Evolutionary conservation across 2,888 invertebrate species (phyloP).

Genomic region (Meteorus cinctellus): DNA sequence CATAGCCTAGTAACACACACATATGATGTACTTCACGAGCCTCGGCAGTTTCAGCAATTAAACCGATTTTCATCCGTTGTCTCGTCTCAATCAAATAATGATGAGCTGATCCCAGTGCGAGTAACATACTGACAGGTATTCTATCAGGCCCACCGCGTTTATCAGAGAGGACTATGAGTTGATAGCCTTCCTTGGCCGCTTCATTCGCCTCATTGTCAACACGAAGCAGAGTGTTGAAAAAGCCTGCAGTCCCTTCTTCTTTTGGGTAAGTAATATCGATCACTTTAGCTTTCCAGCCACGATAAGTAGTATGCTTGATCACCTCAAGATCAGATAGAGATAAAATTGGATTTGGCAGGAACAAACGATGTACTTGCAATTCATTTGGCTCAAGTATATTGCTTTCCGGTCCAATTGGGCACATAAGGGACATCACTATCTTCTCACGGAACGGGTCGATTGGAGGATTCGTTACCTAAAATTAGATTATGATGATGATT

Average conservation of each 20-base stretch:
- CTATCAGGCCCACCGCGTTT: constrained; percentile 78
- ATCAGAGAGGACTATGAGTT: constrained; percentile 92
- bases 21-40: constrained; percentile 97
- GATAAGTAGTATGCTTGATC: constrained; percentile 86
- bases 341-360: constrained; percentile 94
- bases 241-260: constrained; percentile 82
- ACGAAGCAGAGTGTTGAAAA: constrained; percentile 85
- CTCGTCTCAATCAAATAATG: constrained; percentile 96
- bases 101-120: constrained; percentile 94
- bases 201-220: constrained; percentile 87
- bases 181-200: constrained; percentile 86
- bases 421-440: constrained; percentile 98
- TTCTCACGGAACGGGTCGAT: constrained; percentile 99
- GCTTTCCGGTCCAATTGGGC: constrained; percentile 96
- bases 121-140: constrained; percentile 85
- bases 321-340: constrained; percentile 93
- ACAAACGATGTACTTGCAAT: constrained; percentile 90
- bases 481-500: constrained; percentile 22
- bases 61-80: constrained; percentile 95
- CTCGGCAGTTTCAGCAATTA: constrained; percentile 96
- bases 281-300: constrained; percentile 91
- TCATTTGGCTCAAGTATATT: constrained; percentile 94
- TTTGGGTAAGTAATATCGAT: constrained; percentile 93
- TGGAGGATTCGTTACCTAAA: constrained; percentile 95
- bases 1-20: constrained; percentile 95